A percentile compares a stretch with the other conserved stretches of the same genome.
These are phyloP conservation scores for Chamaea fasciata DNA, from an alignment of 2,113 vertebrate genomes.

Conservation along the genomic window DNA sequence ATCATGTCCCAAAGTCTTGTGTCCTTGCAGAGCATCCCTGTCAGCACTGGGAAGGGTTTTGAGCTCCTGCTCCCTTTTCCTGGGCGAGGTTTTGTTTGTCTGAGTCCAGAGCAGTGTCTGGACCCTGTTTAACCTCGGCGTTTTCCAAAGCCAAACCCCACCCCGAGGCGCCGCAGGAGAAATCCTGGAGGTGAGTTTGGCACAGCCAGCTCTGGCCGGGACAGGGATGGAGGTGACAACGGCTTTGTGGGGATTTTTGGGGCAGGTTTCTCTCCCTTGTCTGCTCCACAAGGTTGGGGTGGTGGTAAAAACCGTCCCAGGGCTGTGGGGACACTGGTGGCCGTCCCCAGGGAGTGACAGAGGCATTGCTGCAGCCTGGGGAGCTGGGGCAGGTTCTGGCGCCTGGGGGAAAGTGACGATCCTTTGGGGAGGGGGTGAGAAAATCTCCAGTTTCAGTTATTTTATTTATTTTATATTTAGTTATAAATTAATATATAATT, in stretches of 20 bases:
- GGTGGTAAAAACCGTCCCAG: neutral
- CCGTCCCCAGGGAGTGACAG: neutral
- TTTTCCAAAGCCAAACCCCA: neutral
- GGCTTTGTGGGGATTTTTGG: neutral
- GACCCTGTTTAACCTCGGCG: fast-evolving
- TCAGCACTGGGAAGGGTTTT: neutral
- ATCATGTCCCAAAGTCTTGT: neutral
- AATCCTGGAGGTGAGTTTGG: neutral
- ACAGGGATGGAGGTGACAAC: neutral
- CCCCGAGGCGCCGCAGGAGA: neutral
- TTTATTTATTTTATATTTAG: too few species aligned
- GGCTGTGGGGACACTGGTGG: fast-evolving
- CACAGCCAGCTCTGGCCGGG: neutral
- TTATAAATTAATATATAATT: too few species aligned
- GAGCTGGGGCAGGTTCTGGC: neutral
- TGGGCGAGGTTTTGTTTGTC: neutral
- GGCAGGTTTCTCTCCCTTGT: neutral
- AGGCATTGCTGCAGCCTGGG: neutral
- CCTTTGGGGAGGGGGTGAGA: neutral
- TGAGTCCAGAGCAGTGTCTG: fast-evolving
- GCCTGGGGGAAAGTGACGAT: neutral
- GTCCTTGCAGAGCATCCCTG: neutral
- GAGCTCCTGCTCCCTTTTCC: neutral
- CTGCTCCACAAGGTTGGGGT: neutral
- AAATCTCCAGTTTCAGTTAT: neutral